Evolutionary conservation across 2,888 invertebrate species (phyloP), one percentile per base, ranked within the genome.

Genomic region (Tholera decimalis): DNA sequence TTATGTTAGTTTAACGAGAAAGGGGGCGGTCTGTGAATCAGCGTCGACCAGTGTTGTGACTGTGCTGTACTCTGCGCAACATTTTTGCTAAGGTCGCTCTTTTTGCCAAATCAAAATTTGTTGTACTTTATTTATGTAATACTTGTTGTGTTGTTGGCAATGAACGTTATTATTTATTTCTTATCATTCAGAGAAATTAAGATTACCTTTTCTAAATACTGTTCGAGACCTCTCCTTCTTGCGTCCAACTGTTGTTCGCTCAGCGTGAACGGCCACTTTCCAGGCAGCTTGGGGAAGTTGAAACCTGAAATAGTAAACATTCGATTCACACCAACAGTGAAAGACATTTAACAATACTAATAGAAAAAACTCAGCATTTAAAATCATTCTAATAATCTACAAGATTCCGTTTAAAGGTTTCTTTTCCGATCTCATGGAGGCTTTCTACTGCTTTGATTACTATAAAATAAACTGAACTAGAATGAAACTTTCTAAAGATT

Each of bases 171-270:
- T n/a, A 26, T 15, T n/a, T n/a, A n/a, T n/a, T n/a, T n/a, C n/a
- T n/a, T n/a, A n/a, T n/a, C n/a, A n/a, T n/a, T n/a, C n/a, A n/a
- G n/a, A 8, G 8, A 24, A 13, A 20, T 1, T 7, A 18, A 13
- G 13, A 37, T 66, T 70, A 93, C 97, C 96, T 99, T 98, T 93
- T 99, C 99, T 89, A 99, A 96, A 96, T 99, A 99, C 93, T 98
- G 98, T 92, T 99, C 99, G 49, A 99, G 96, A 0, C 99, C 99
- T 79, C 99, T 96, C 73, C 99, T 96, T 69, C 99, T 96, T 0
- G 98, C 97, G 92, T 99, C 99, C 71, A 99, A 94, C 90, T 99
- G 99, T 89, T 99, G 99, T 87, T 99, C 99, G 89, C 98, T 99
- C 84, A 99, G 96, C 89, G 98, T 97, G 91, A 99, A 99, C 60